These are phyloP conservation scores for Paratilapia polleni DNA, from an alignment of 2,113 vertebrate genomes.

Conservation along the genomic window DNA sequence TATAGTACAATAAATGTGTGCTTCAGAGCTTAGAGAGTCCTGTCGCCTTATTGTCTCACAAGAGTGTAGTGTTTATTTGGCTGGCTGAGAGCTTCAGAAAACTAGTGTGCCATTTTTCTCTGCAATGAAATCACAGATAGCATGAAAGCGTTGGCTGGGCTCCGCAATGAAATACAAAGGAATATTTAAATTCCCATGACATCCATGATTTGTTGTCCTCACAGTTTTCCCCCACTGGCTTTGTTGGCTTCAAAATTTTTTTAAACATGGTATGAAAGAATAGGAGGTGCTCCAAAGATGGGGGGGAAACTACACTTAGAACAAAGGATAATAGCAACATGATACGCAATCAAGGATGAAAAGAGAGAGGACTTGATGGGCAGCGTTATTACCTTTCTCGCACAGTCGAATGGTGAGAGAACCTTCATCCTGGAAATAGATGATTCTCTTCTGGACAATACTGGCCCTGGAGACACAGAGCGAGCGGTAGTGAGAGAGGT, in stretches of 20 bases:
- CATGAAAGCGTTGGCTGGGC: background rate
- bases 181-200: slow-evolving; percentile 34
- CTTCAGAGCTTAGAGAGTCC: slow-evolving; percentile 9
- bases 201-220: background rate
- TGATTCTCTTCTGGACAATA: slow-evolving; percentile 93
- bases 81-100: background rate
- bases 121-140: slow-evolving; percentile 4
- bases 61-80: background rate
- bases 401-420: slow-evolving; percentile 93
- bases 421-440: slow-evolving; percentile 95
- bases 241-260: background rate
- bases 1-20: slow-evolving; percentile 31
- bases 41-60: background rate
- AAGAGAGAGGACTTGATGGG: slow-evolving; percentile 20
- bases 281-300: background rate
- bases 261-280: background rate
- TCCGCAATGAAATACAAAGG: slow-evolving; percentile 6
- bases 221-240: background rate
- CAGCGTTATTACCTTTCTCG: slow-evolving; percentile 88
- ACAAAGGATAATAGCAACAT: slow-evolving; percentile 7
- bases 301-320: background rate
- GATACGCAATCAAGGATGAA: slow-evolving; percentile 12
- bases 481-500: background rate
- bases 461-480: slow-evolving; percentile 84
- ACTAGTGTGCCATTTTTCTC: background rate